Conservation (phyloP, 2,113 vertebrate genomes). For the Ceuthmochares aereus region DNA sequence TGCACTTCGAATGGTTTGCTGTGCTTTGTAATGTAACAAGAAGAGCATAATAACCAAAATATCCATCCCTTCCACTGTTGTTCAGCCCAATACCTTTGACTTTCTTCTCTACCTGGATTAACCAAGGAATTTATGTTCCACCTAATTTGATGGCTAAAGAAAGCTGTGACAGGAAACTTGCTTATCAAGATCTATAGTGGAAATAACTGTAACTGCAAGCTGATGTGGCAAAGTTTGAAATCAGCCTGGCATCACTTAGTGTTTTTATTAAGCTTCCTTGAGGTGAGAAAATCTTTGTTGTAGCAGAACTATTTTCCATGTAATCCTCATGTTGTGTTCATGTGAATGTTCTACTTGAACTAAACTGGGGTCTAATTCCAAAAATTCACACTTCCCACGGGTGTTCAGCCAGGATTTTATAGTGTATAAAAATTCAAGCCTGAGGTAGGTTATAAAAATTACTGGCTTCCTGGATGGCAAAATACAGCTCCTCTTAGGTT, state of each 20-base stretch:
- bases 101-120: not conserved
- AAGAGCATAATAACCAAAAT: not conserved
- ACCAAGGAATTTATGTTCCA: not conserved
- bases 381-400: not conserved
- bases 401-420: not conserved
- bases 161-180: not conserved
- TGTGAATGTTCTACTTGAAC: not conserved
- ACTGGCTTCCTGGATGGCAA: not conserved
- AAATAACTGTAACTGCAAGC: not conserved
- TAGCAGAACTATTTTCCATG: not conserved
- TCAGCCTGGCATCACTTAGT: not conserved
- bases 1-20: not conserved
- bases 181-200: not conserved
- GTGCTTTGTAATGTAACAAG: not conserved
- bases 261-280: not conserved
- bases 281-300: not conserved
- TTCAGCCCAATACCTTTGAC: not conserved
- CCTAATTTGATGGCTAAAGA: not conserved
- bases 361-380: not conserved
- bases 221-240: not conserved
- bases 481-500: not conserved
- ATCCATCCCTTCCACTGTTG: fast-evolving
- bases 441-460: not conserved
- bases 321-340: not conserved
- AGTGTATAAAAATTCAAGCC: not conserved